Evolutionary conservation across 2,888 invertebrate genomes (phyloP).

Genomic region (Danaus chrysippus): DNA sequence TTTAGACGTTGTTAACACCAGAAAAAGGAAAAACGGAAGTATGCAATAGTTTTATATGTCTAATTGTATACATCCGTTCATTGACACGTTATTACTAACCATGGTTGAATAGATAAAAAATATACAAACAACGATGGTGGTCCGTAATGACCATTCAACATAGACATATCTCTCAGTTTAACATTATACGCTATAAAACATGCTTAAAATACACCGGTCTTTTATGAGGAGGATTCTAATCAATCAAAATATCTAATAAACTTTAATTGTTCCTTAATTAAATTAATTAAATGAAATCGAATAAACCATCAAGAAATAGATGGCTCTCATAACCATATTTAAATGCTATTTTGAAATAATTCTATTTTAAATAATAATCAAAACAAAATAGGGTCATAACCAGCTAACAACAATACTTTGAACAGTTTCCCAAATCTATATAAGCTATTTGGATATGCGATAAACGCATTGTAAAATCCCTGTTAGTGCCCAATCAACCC

Average conservation of each 20-base stretch:
- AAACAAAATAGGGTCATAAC: constrained; percentile 32
- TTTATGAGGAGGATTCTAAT: constrained; percentile 47
- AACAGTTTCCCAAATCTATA: constrained; percentile 66
- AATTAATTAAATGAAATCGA: not conserved
- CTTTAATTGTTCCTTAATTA: not conserved
- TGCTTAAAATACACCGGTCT: constrained; percentile 28
- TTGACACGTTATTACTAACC: constrained; percentile 27
- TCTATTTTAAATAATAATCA: constrained; percentile 1
- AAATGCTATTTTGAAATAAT: too few species aligned
- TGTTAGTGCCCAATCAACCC: constrained; percentile 40
- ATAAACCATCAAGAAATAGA: not conserved
- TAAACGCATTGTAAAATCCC: constrained; percentile 60
- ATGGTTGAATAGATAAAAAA: constrained; percentile 15
- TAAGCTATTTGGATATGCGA: constrained; percentile 60
- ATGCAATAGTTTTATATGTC: constrained; percentile 5
- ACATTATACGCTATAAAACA: constrained; percentile 47
- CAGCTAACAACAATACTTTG: constrained; percentile 65
- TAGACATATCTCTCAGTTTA: constrained; percentile 43
- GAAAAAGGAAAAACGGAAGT: too few species aligned
- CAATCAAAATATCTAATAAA: constrained; percentile 10
- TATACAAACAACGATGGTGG: constrained; percentile 58
- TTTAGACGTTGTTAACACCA: too few species aligned
- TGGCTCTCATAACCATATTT: too few species aligned
- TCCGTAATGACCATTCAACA: constrained; percentile 65
- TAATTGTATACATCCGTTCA: constrained; percentile 24